phyloP scores from a whole-genome alignment of 1,140 invertebrate species.

The Plutomurus gul region DNA sequence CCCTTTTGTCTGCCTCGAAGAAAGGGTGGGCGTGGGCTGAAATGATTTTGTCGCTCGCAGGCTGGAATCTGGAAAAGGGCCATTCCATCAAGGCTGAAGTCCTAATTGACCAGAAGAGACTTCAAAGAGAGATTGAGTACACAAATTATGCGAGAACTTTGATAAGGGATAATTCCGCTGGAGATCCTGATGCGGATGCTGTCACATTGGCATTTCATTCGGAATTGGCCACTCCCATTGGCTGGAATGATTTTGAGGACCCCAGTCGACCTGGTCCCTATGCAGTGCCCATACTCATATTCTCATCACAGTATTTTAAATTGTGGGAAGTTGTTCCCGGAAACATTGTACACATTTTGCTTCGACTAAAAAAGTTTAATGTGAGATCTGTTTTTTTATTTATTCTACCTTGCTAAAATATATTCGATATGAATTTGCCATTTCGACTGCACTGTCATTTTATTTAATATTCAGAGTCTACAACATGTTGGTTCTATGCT shows the following conservation, averaged over 20 bases:
- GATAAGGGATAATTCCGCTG: neutral
- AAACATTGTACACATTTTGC: slow-evolving; percentile 51
- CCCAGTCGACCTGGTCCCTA: slow-evolving; percentile 47
- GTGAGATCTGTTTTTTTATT: slow-evolving; percentile 24
- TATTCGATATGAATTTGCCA: no score
- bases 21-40: slow-evolving; percentile 53
- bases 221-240: slow-evolving; percentile 48
- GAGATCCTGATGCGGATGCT: slow-evolving; percentile 49
- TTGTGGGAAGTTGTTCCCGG: slow-evolving; percentile 50
- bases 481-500: slow-evolving; percentile 50
- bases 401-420: neutral
- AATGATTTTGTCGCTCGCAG: slow-evolving; percentile 49
- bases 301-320: slow-evolving; percentile 46
- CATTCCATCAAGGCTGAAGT: slow-evolving; percentile 31
- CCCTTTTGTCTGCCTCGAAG: slow-evolving; percentile 44
- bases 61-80: slow-evolving; percentile 51
- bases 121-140: slow-evolving; percentile 11
- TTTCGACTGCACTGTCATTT: neutral
- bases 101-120: neutral
- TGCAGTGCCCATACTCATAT: slow-evolving; percentile 49
- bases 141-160: neutral
- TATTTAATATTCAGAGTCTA: slow-evolving; percentile 37
- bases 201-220: slow-evolving; percentile 52
- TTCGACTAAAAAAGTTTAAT: slow-evolving; percentile 51
- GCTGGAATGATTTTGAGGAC: slow-evolving; percentile 53